These are phyloP conservation scores for Halcyon leucocephala DNA, from an alignment of 2,797 vertebrate species.

Conservation along the genomic window DNA sequence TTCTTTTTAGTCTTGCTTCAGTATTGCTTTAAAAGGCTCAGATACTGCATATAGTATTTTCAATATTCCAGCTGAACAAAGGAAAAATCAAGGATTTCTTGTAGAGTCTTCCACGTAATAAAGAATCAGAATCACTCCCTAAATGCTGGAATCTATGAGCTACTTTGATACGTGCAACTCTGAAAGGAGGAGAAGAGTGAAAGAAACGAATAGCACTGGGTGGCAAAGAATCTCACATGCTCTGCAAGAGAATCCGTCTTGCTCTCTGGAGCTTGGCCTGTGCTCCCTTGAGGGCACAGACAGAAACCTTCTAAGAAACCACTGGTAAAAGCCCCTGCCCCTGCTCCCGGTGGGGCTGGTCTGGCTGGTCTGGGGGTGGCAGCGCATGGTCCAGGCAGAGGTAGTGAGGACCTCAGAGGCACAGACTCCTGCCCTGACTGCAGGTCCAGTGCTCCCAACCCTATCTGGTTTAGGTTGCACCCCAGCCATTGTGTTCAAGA, in stretches of 20 bases:
- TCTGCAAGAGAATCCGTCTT: neutral
- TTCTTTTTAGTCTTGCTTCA: neutral
- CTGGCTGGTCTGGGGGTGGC: neutral
- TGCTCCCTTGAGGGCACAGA: neutral
- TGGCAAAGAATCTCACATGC: neutral
- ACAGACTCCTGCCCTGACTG: neutral
- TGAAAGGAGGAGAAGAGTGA: neutral
- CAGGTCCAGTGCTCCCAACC: neutral
- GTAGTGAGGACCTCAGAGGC: neutral
- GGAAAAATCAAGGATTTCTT: neutral
- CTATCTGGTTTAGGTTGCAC: neutral
- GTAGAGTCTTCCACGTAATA: neutral
- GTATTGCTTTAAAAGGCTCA: neutral
- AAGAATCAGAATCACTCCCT: neutral
- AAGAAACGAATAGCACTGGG: neutral
- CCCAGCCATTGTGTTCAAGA: neutral
- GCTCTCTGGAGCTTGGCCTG: neutral
- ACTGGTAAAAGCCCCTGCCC: neutral
- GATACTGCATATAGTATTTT: neutral
- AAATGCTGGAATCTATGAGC: neutral
- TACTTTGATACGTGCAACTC: neutral
- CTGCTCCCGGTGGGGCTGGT: rapidly evolving
- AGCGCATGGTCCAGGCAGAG: neutral
- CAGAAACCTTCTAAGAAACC: neutral
- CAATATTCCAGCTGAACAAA: neutral